A percentile compares a stretch with the other conserved stretches of the same genome.
These are phyloP conservation scores for Thaumatotibia leucotreta DNA, from an alignment of 1,140 invertebrate genomes.

Conservation along the genomic window DNA sequence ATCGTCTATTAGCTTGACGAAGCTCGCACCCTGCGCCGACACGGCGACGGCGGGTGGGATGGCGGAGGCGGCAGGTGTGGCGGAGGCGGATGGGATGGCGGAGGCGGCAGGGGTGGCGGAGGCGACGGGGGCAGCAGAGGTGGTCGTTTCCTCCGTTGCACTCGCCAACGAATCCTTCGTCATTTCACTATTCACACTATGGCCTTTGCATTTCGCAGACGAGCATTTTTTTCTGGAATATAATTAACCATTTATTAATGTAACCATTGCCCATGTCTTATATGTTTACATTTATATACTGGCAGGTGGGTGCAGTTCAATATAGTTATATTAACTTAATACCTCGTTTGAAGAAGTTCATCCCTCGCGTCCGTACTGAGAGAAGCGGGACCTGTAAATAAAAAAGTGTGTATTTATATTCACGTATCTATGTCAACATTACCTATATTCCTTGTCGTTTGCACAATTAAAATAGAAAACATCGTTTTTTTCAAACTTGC, in stretches of 20 bases:
- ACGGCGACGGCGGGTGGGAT: too few species aligned
- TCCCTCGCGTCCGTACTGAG: neutral
- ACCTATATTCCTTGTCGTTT: too few species aligned
- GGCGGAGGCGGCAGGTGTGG: too few species aligned
- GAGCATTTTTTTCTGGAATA: slow-evolving; percentile 22
- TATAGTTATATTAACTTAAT: too few species aligned
- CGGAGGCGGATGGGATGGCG: too few species aligned
- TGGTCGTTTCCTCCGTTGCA: neutral
- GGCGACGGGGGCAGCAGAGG: neutral
- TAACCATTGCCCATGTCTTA: neutral
- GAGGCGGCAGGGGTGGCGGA: neutral
- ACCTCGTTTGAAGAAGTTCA: neutral
- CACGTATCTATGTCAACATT: too few species aligned
- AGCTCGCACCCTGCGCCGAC: slow-evolving; percentile 18
- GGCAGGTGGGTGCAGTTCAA: too few species aligned
- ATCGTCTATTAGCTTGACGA: slow-evolving; percentile 47
- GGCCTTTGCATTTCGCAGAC: slow-evolving; percentile 24
- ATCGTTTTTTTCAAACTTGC: too few species aligned
- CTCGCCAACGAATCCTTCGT: neutral
- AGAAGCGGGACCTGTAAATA: neutral
- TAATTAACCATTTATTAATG: too few species aligned
- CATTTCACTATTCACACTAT: neutral
- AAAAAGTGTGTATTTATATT: too few species aligned
- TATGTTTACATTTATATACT: too few species aligned
- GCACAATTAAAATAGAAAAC: too few species aligned